Evolutionary conservation across 2,888 invertebrate genomes (phyloP), one percentile per base, ranked within the genome.

Genomic region (Halictus quadricinctus): DNA sequence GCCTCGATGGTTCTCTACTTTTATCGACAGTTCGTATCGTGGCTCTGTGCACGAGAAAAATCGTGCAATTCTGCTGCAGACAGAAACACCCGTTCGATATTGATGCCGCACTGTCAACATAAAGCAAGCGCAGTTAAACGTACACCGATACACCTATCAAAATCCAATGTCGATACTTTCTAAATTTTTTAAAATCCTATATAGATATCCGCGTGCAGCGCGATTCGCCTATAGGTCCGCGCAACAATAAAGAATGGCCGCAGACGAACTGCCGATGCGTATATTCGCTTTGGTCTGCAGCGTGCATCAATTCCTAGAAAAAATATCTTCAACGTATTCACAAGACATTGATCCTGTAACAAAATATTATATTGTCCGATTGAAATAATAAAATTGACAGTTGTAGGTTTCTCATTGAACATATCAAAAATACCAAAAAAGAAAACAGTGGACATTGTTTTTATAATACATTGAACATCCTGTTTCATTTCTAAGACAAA

Each of bases 81-180:
- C 84, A 76, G 84, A 84, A 84, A 83, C 72, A 84, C 84, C 76
- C 66, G 54, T 58, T 75, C 75, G 79, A 84, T 83, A 84, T 84
- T 83, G 84, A 84, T 83, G 84, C 84, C 54, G 58, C 25, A 83
- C 84, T 83, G 84, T 83, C 84, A 84, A 72, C 84, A 84, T 72
- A 79, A 72, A 64, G 54, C 73, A 73, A 58, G 78, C 66, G 46
- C 84, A 76, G 84, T 79, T 84, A 84, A 84, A 84, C 79, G 83
- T 54, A 79, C 84, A 58, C 54, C 84, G 75, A 84, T 83, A 66
- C 83, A 50, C 54, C 84, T 84, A 84, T 84, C 84, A 84, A 79
- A 83, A 79, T 72, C 84, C 84, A 76, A 84, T 84, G 83, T 69
- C 84, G 84, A 84, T 79, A 66, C 72, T 84, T 83, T 60, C 83